Base-by-base conservation (phyloP, 2,888 invertebrate species). In the Notodonta dromedarius region DNA sequence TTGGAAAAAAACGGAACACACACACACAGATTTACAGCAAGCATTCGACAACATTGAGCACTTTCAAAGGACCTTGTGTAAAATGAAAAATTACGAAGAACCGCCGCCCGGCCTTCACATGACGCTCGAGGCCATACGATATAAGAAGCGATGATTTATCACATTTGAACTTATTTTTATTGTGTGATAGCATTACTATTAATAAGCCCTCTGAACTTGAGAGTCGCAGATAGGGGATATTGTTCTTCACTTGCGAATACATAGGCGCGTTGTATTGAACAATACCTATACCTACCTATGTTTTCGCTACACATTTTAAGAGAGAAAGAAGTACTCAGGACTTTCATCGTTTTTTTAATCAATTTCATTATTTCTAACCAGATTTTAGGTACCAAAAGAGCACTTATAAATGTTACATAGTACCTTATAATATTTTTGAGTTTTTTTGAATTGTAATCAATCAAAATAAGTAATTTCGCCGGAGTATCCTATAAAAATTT, bases 101-200 rank as follows among this genome's bases (percentile, higher is more conserved):
- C 6, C 35, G 6, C 12, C 24, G 42, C 13, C 56, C 56, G 42
- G 24, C 56, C 56, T 44, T 24, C 56, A 56, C 9, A 44, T 12
- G 24, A 11, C 24, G 16, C 12, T 5, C 42, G 40, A 42, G 44
- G 56, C 24, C 56, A 24, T 12, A 12, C 7, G 24, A 56, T 56
- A 56, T 56, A 56, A 56, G 44, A 56, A 56, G 44, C 44, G 6
- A 24, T 44, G 56, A 56, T 35, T 54, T 54, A 54, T 16, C 13
- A 11, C 12, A 53, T 53, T 13, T 35, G 13, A 35, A 55, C 40
- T 40, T 55, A 55, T 55, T 40, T 40, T 40, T 40, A 40, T 40
- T 39, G 55, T 40, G 7, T 40, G 55, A 55, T 55, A 55, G 16
- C 55, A 55, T 55, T 40, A 8, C 40, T 40, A 55, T 40, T 40